Percentiles rank a stretch among this genome's conserved stretches.
These are phyloP conservation scores for Paelopatides confundens DNA, from an alignment of 53 echinoderm and acorn worm species.

Conservation along the genomic window DNA sequence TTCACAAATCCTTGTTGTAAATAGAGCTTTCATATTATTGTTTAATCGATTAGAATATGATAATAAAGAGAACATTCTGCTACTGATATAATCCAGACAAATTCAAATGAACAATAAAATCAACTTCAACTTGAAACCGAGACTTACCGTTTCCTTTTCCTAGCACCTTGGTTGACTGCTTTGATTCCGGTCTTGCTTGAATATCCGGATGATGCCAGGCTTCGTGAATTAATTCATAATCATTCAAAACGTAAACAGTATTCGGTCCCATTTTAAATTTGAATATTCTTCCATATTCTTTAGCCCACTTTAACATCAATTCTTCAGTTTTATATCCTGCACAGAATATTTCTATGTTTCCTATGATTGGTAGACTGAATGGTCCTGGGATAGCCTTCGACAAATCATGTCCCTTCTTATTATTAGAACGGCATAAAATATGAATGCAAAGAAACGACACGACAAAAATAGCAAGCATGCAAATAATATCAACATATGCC, in stretches of 20 bases:
- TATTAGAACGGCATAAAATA: not conserved
- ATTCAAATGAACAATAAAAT: no score
- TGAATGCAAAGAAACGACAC: constrained; percentile 3
- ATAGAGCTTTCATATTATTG: no score
- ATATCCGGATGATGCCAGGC: constrained; percentile 30
- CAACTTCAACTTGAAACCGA: no score
- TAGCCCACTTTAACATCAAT: constrained; percentile 25
- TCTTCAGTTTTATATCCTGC: constrained; percentile 22
- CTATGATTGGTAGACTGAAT: constrained; percentile 26
- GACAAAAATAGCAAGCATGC: not conserved
- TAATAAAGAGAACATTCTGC: no score
- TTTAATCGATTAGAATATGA: no score
- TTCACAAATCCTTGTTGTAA: no score
- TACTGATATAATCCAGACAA: no score
- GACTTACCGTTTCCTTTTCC: constrained; percentile 16
- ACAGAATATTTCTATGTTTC: constrained; percentile 8
- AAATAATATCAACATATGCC: not conserved
- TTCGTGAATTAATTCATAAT: not conserved
- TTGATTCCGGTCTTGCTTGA: not conserved
- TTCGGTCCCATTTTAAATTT: constrained; percentile 23
- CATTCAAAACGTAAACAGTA: constrained; percentile 7
- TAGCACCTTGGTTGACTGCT: not conserved
- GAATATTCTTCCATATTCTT: constrained; percentile 21
- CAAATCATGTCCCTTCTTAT: not conserved
- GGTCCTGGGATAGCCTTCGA: constrained; percentile 28